Evolutionary conservation across 2,113 vertebrate species (phyloP).

Genomic region (Tautogolabrus adspersus): DNA sequence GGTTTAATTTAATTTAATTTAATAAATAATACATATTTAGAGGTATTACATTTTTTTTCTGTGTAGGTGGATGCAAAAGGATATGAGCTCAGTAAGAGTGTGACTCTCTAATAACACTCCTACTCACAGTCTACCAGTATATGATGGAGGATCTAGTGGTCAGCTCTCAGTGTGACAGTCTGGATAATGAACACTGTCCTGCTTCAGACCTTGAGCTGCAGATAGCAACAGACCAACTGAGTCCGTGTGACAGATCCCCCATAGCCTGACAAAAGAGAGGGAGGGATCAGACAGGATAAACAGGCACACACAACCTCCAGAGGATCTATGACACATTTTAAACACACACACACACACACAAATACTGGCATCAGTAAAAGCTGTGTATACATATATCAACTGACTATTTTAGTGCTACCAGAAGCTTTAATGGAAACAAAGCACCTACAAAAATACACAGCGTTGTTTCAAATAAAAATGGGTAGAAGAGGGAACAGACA

Average conservation of each 20-base stretch:
- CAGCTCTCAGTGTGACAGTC: constrained; percentile 1
- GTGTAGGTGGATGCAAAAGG: neutral
- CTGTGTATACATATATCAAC: neutral
- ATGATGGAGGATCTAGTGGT: neutral
- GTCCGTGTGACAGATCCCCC: constrained; percentile 29
- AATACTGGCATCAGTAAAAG: neutral
- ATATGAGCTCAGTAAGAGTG: neutral
- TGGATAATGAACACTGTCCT: neutral
- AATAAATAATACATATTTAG: no score
- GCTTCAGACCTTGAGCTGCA: constrained; percentile 4
- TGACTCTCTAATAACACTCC: neutral
- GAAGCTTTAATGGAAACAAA: no score
- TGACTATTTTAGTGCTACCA: no score
- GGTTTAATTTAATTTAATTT: no score
- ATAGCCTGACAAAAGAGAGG: constrained; percentile 32
- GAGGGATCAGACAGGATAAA: constrained; percentile 43
- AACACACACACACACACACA: constrained; percentile 10
- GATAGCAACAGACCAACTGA: neutral
- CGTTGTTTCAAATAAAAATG: no score
- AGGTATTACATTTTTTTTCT: neutral
- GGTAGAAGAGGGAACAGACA: no score
- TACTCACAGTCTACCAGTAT: neutral
- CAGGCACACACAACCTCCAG: constrained; percentile 26
- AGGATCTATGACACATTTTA: constrained; percentile 25
- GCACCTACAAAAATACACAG: no score